Evolutionary conservation across 1,140 invertebrate species (phyloP).

Genomic region (Idris sp.): DNA sequence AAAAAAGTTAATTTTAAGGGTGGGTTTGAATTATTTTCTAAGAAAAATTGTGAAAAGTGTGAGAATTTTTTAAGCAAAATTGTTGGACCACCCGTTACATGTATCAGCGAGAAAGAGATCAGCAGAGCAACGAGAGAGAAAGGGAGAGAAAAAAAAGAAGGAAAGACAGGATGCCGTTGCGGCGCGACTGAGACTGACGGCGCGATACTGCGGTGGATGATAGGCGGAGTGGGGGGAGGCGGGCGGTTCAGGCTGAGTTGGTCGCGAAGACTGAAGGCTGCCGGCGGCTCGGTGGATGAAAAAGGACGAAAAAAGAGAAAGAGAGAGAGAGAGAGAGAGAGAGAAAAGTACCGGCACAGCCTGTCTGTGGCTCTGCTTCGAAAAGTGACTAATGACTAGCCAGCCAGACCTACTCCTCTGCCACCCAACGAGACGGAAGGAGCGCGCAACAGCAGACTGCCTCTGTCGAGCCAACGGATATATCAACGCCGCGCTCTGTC

Average conservation of each 20-base stretch:
- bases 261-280: constrained; percentile 63
- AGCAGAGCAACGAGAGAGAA: constrained; percentile 35
- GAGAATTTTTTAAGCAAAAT: too few species aligned
- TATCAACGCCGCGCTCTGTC: constrained; percentile 69
- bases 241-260: constrained; percentile 55
- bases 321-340: constrained; percentile 6
- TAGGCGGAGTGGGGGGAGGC: constrained; percentile 44
- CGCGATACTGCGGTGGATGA: constrained; percentile 69
- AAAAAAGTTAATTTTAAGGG: too few species aligned
- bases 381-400: constrained; percentile 79
- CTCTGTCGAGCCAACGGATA: constrained; percentile 57
- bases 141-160: constrained; percentile 60
- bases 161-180: constrained; percentile 65
- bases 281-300: constrained; percentile 59
- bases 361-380: constrained; percentile 78
- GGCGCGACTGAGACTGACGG: constrained; percentile 61
- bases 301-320: constrained; percentile 53
- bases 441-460: constrained; percentile 16
- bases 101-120: constrained; percentile 54
- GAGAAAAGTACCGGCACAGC: constrained; percentile 71
- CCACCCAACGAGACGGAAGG: constrained; percentile 66
- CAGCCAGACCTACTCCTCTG: constrained; percentile 74
- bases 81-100: constrained; percentile 37
- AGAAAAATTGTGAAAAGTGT: too few species aligned
- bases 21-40: too few species aligned